Conservation (phyloP, 2,113 vertebrate genomes). For the Anolis carolinensis region DNA sequence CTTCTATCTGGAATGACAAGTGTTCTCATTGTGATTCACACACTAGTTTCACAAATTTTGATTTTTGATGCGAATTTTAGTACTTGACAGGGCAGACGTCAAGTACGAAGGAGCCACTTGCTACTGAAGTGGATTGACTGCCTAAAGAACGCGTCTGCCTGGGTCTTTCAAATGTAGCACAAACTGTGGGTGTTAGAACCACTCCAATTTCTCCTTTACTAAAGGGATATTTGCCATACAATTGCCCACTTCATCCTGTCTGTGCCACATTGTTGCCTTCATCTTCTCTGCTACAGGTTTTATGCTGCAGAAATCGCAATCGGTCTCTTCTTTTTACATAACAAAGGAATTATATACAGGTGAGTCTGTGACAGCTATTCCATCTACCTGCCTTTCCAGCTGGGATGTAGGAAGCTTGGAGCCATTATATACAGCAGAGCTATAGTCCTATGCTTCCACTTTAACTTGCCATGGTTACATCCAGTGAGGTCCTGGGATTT, state of each 20-base stretch:
- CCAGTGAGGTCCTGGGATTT: too few relatives aligned
- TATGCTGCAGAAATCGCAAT: conserved; percentile 90
- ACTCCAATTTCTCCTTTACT: background rate
- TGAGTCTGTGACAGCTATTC: conserved; percentile 58
- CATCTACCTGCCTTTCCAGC: background rate
- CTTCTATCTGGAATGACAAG: background rate
- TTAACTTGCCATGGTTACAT: too few relatives aligned
- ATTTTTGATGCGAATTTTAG: background rate
- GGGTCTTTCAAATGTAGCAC: background rate
- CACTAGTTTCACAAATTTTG: background rate
- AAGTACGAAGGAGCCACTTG: background rate
- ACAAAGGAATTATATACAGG: conserved; percentile 92
- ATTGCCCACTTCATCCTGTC: too few relatives aligned
- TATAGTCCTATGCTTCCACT: too few relatives aligned
- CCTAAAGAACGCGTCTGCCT: background rate
- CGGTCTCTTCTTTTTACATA: conserved; percentile 92
- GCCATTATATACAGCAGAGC: too few relatives aligned
- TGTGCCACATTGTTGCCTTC: background rate
- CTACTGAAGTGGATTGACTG: background rate
- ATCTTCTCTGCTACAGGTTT: conserved; percentile 74
- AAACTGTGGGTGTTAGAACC: background rate
- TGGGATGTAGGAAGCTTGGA: background rate
- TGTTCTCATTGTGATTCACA: background rate
- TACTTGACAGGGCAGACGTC: background rate
- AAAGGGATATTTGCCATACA: background rate